A percentile compares a stretch with the other conserved stretches of the same genome.
Evolutionary conservation across 2,797 vertebrate species (phyloP).

Genomic region (Gymnopithys bicolor): DNA sequence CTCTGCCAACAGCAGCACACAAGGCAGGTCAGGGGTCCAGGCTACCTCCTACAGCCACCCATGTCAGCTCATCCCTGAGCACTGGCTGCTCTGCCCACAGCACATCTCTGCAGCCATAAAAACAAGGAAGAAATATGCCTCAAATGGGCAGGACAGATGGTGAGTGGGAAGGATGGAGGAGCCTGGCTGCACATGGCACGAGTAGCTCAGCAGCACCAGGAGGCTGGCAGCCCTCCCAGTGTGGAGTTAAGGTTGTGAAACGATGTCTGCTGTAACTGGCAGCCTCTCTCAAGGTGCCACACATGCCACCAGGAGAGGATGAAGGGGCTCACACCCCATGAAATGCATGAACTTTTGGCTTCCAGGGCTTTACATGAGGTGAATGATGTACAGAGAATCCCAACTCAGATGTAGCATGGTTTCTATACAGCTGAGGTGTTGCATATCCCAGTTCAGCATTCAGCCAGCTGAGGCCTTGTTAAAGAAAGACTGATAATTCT

Average conservation of each 20-base stretch:
- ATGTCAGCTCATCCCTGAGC: neutral
- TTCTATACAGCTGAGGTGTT: neutral
- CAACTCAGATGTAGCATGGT: accelerated
- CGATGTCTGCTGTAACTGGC: neutral
- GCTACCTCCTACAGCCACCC: neutral
- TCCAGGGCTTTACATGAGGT: neutral
- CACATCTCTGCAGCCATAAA: neutral
- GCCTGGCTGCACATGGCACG: accelerated
- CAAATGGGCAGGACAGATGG: neutral
- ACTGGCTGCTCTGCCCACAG: neutral
- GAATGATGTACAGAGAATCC: neutral
- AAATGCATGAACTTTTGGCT: neutral
- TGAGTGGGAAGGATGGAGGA: conserved; percentile 2
- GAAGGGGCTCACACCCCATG: neutral
- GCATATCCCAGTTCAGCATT: neutral
- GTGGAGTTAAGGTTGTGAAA: neutral
- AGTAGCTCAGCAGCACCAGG: neutral
- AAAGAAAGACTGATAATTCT: neutral
- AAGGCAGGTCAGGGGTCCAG: neutral
- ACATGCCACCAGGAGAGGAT: accelerated
- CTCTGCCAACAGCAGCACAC: neutral
- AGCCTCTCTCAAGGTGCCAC: neutral
- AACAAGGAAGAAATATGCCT: neutral
- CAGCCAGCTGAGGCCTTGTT: neutral
- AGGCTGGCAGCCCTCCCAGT: neutral